A percentile compares a stretch with the other conserved stretches of the same genome.
These are phyloP conservation scores for Chelonus insularis DNA, from an alignment of 1,140 invertebrate species.

Conservation along the genomic window DNA sequence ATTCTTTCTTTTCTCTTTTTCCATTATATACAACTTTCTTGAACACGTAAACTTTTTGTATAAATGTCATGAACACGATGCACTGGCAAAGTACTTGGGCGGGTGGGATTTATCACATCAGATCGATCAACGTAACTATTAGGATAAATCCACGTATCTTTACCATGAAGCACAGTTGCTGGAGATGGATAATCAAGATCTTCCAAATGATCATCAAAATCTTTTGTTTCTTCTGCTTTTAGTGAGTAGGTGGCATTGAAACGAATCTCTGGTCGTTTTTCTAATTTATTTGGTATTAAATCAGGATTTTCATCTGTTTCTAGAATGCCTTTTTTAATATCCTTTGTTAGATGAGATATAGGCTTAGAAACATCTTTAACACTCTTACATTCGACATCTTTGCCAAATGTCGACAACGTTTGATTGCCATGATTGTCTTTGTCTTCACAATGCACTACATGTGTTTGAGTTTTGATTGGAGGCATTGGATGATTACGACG, in stretches of 20 bases:
- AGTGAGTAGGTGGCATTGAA: slow-evolving; percentile 41
- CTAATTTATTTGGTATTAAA: slow-evolving; percentile 43
- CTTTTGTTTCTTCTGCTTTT: slow-evolving; percentile 36
- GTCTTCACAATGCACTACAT: slow-evolving; percentile 33
- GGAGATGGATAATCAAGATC: slow-evolving; percentile 32
- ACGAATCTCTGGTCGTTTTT: slow-evolving; percentile 39
- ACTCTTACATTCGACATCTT: slow-evolving; percentile 11
- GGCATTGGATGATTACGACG: slow-evolving; percentile 40
- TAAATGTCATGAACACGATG: slow-evolving; percentile 49
- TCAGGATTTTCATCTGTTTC: slow-evolving; percentile 45
- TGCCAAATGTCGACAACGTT: slow-evolving; percentile 4
- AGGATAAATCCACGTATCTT: slow-evolving; percentile 40
- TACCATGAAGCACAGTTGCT: slow-evolving; percentile 27
- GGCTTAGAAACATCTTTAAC: slow-evolving; percentile 13
- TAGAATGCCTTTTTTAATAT: slow-evolving; percentile 17
- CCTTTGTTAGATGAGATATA: slow-evolving; percentile 4
- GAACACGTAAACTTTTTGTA: slow-evolving; percentile 49
- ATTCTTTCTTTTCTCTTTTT: neutral
- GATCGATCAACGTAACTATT: slow-evolving; percentile 39
- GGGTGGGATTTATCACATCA: slow-evolving; percentile 33
- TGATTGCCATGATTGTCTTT: slow-evolving; percentile 23
- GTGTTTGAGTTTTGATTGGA: slow-evolving; percentile 39
- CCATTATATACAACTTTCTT: slow-evolving; percentile 53
- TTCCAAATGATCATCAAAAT: slow-evolving; percentile 32
- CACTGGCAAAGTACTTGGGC: slow-evolving; percentile 48